A percentile compares a stretch with the other conserved stretches of the same genome.
Conservation (phyloP, 1,140 invertebrate genomes). For the Battus philenor region DNA sequence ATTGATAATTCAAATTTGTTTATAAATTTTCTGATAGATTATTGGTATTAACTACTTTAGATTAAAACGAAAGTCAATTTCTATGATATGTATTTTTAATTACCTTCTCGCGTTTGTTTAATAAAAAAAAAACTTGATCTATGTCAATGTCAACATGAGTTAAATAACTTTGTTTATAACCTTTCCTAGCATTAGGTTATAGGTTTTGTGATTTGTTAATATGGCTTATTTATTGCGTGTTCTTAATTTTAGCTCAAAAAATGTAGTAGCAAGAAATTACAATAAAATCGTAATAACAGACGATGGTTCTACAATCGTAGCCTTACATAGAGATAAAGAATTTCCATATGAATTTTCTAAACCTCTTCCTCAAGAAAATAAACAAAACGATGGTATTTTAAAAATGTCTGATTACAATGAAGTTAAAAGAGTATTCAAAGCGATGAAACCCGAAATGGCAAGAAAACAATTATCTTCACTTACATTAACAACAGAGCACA, state of each 20-base stretch:
- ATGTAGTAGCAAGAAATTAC: conserved; percentile 37
- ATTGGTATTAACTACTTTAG: too few relatives aligned
- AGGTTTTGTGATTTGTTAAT: conserved; percentile 13
- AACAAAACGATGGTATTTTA: conserved; percentile 75
- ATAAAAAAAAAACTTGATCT: too few relatives aligned
- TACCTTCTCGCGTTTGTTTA: too few relatives aligned
- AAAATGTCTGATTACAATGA: conserved; percentile 79
- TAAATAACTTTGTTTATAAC: too few relatives aligned
- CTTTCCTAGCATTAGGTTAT: too few relatives aligned
- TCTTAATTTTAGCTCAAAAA: conserved; percentile 18
- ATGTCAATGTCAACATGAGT: too few relatives aligned
- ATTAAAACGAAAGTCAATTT: not conserved
- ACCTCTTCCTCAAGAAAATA: conserved; percentile 78
- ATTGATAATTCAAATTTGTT: too few relatives aligned
- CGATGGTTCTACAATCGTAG: conserved; percentile 86
- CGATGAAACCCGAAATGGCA: conserved; percentile 77
- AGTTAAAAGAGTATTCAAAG: conserved; percentile 80
- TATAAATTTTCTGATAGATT: too few relatives aligned
- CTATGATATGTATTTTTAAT: too few relatives aligned
- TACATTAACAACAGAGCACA: conserved; percentile 87
- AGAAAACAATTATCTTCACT: conserved; percentile 83
- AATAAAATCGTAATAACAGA: conserved; percentile 80
- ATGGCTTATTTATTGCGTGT: conserved; percentile 41
- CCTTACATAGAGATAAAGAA: conserved; percentile 88
- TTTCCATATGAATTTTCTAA: conserved; percentile 91